Conservation (phyloP, 2,113 vertebrate species). For the Nipponia nippon region DNA sequence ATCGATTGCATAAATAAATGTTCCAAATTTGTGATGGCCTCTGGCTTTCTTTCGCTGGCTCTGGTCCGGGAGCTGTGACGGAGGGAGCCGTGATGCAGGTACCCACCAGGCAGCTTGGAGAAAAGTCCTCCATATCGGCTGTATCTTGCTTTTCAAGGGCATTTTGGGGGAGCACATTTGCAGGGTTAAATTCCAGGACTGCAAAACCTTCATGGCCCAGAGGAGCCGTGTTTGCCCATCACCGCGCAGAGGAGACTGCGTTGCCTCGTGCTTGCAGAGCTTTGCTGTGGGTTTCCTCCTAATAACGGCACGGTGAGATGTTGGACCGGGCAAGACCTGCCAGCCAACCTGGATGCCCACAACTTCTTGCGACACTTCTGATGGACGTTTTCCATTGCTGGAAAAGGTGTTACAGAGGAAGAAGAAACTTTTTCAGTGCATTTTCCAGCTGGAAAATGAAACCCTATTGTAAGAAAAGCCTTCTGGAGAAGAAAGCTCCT, state of each 20-base stretch:
- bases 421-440: too few relatives aligned
- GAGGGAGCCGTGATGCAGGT: not conserved
- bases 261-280: not conserved
- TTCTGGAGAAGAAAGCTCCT: not conserved
- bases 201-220: not conserved
- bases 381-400: not conserved
- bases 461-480: not conserved
- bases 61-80: not conserved
- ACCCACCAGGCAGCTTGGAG: not conserved
- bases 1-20: slow-evolving; percentile 61
- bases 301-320: not conserved
- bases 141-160: not conserved
- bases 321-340: not conserved
- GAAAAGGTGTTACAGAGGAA: not conserved
- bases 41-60: not conserved
- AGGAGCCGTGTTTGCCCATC: not conserved
- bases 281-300: not conserved
- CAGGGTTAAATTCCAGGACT: not conserved
- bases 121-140: not conserved
- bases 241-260: not conserved
- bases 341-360: not conserved
- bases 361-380: rapidly evolving
- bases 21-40: slow-evolving; percentile 44
- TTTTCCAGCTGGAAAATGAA: not conserved
- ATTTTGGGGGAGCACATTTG: not conserved